Conservation (phyloP, 2,113 vertebrate genomes). For the Colistium nudipinnis region DNA sequence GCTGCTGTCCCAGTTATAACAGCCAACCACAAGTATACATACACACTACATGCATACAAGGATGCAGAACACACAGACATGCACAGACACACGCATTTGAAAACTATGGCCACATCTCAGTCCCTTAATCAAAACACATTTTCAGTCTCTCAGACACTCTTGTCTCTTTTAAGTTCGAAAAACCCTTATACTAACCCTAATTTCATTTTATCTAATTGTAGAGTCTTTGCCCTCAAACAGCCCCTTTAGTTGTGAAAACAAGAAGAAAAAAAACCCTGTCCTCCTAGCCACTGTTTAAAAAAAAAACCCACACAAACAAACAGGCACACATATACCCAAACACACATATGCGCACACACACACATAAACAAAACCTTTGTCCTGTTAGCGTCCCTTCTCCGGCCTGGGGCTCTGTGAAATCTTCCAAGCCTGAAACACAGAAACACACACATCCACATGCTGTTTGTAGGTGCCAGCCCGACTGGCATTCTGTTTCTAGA, state of each 20-base stretch:
- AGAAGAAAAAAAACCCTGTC: no score
- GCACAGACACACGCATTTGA: conserved; percentile 6
- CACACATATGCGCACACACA: conserved; percentile 11
- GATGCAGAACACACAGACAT: not conserved
- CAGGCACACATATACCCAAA: no score
- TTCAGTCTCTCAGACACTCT: no score
- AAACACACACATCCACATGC: not conserved
- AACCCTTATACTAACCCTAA: no score
- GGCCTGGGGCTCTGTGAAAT: conserved; percentile 39
- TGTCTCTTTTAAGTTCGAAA: no score
- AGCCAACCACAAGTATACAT: conserved; percentile 11
- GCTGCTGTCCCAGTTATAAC: conserved; percentile 41
- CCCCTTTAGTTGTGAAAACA: no score
- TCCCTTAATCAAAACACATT: no score
- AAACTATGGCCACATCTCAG: conserved; percentile 14
- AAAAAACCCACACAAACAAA: no score
- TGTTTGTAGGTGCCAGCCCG: not conserved
- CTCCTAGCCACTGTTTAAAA: no score
- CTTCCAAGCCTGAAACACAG: conserved; percentile 35
- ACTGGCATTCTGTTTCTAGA: no score
- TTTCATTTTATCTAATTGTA: no score
- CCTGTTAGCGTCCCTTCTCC: conserved; percentile 11
- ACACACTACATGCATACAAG: not conserved
- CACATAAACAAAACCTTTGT: conserved; percentile 19
- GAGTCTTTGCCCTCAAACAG: no score